A percentile compares a stretch with the other conserved stretches of the same genome.
Conservation (phyloP, 2,113 vertebrate genomes). For the Falco punctatus region DNA sequence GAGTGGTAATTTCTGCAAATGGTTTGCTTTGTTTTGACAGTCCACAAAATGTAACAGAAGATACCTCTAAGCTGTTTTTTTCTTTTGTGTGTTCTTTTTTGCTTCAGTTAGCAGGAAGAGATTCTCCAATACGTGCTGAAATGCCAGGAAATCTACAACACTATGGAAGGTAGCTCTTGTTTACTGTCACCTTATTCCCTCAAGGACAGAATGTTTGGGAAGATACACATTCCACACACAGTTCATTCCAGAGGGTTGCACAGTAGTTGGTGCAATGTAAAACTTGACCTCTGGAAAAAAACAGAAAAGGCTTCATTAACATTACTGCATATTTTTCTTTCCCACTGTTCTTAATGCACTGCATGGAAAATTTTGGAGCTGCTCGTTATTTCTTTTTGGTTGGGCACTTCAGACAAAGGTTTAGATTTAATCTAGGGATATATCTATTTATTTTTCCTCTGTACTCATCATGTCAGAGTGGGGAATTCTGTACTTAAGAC, state of each 20-base stretch:
- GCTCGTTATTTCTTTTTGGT: background rate
- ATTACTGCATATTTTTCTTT: background rate
- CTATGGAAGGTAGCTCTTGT: constrained; percentile 88
- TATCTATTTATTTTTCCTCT: background rate
- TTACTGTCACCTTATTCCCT: background rate
- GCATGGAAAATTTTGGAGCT: background rate
- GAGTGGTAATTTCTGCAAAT: background rate
- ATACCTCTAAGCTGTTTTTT: background rate
- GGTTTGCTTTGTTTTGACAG: background rate
- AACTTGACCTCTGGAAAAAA: background rate
- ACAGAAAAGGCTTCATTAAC: background rate
- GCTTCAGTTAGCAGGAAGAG: constrained; percentile 90
- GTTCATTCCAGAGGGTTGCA: background rate
- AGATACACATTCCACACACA: background rate
- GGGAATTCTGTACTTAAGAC: background rate
- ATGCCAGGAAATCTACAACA: constrained; percentile 95
- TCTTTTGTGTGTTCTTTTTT: background rate
- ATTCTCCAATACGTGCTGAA: constrained; percentile 93
- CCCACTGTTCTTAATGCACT: background rate
- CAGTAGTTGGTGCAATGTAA: background rate
- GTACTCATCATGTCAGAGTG: background rate
- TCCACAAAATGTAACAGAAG: background rate
- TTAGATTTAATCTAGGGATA: background rate
- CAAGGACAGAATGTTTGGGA: background rate
- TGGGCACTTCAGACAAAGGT: background rate